Evolutionary conservation across 92 coral and sea anemone genomes (phyloP).

Genomic region (Isaurus tuberculatus): DNA sequence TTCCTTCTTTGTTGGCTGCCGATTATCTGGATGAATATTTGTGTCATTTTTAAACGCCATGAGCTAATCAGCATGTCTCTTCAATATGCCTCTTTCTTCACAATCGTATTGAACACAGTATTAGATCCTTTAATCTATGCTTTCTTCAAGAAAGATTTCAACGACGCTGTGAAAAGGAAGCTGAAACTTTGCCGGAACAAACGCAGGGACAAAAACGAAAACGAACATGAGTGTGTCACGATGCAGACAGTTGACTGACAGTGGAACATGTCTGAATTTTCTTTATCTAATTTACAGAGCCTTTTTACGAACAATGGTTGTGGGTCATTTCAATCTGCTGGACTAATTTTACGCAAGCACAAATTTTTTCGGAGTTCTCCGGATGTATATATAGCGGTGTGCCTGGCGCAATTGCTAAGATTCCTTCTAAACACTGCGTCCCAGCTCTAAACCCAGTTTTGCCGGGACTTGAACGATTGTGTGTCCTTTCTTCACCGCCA

Average conservation of each 20-base stretch:
- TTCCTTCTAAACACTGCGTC: too few relatives aligned
- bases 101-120: constrained; percentile 79
- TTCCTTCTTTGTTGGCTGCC: constrained; percentile 86
- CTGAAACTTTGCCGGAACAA: constrained; percentile 14
- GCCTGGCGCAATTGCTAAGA: too few relatives aligned
- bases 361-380: too few relatives aligned
- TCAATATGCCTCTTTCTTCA: constrained; percentile 73
- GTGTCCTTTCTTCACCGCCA: too few relatives aligned
- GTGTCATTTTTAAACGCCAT: constrained; percentile 62
- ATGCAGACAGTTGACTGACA: constrained; percentile 31
- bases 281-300: too few relatives aligned
- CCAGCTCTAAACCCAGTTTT: too few relatives aligned
- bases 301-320: too few relatives aligned
- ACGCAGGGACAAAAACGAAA: neutral
- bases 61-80: constrained; percentile 64
- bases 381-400: too few relatives aligned
- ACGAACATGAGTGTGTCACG: constrained; percentile 17
- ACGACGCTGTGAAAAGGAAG: constrained; percentile 51
- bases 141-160: constrained; percentile 81
- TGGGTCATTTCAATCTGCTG: too few relatives aligned
- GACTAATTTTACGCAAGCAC: too few relatives aligned
- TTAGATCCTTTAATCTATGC: constrained; percentile 86
- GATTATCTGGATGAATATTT: constrained; percentile 78
- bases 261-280: neutral
- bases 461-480: too few relatives aligned